Evolutionary conservation across 2,888 invertebrate genomes (phyloP), one percentile per base, ranked within the genome.

Genomic region (Phragmatobia fuliginosa): DNA sequence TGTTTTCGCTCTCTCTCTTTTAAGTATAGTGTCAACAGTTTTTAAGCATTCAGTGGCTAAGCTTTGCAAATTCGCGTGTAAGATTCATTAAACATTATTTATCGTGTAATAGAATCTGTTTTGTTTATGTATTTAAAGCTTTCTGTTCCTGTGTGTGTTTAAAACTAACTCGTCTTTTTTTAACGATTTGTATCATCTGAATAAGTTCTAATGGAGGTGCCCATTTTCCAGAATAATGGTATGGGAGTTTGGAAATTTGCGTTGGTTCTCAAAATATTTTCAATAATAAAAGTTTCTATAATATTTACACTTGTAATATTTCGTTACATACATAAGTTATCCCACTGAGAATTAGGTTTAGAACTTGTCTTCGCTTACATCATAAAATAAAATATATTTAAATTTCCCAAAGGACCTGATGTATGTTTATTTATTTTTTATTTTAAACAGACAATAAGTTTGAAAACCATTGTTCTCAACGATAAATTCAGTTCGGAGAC

Each of bases 401-500:
- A 38, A 76, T 78, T 73, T 67, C 65, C 62, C 67, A 1, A 25
- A 67, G 77, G 71, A 69, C 33, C 10, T 0, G 66, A 69, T 66
- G 66, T 72, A 69, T 73, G 73, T 73, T 75, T 78, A 16, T 56
- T 56, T 52, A 8, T n/a, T 52, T 52, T 52, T 25, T 52, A 52
- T 56, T 81, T 71, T 72, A 1, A 64, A 59, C 63, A 76, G 68
- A 81, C 78, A 82, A 79, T 82, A 79, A 80, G 77, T 82, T 82
- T 82, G 79, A 62, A 71, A 80, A 81, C 83, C 82, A 79, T 82
- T 83, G 81, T 85, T 82, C 86, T 82, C 83, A 82, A 87, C 86
- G 87, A 90, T 90, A 88, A 91, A 90, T 82, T 82, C 81, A 69
- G 88, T 88, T 87, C 86, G 84, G 76, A 89, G 89, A 91, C 90